These are phyloP conservation scores for Glyptemys insculpta DNA, from an alignment of 2,797 vertebrate species.

Conservation along the genomic window DNA sequence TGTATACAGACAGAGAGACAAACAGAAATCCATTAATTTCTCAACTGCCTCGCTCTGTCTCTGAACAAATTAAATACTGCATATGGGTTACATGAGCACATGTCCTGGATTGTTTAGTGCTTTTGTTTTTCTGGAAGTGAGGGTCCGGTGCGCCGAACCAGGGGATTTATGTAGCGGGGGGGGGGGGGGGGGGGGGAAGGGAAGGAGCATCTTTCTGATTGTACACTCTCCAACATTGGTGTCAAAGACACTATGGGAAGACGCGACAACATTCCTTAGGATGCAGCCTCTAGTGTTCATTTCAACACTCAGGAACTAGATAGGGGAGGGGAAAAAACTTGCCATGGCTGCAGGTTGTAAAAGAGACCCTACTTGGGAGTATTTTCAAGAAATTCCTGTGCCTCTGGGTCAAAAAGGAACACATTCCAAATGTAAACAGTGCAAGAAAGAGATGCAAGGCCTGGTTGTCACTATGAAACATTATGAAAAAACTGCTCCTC, in stretches of 20 bases:
- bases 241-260: not conserved
- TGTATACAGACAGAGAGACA: not conserved
- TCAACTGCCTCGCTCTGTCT: not conserved
- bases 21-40: not conserved
- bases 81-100: not conserved
- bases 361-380: not conserved
- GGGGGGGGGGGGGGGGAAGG: too few relatives aligned
- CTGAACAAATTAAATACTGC: not conserved
- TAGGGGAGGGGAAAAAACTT: too few relatives aligned
- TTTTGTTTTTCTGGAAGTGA: not conserved
- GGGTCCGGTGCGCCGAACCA: not conserved
- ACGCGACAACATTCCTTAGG: not conserved
- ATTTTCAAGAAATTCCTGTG: not conserved
- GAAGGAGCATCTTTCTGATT: too few relatives aligned
- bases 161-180: not conserved
- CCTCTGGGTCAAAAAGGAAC: not conserved
- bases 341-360: too few relatives aligned
- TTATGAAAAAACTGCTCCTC: not conserved
- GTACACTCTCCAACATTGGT: not conserved
- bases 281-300: not conserved
- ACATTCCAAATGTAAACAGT: not conserved
- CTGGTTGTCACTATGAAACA: not conserved
- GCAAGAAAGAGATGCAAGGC: not conserved
- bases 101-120: not conserved
- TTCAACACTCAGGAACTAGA: not conserved